Evolutionary conservation across 2,113 vertebrate species (phyloP).

Genomic region (Pelvicachromis taeniatus): DNA sequence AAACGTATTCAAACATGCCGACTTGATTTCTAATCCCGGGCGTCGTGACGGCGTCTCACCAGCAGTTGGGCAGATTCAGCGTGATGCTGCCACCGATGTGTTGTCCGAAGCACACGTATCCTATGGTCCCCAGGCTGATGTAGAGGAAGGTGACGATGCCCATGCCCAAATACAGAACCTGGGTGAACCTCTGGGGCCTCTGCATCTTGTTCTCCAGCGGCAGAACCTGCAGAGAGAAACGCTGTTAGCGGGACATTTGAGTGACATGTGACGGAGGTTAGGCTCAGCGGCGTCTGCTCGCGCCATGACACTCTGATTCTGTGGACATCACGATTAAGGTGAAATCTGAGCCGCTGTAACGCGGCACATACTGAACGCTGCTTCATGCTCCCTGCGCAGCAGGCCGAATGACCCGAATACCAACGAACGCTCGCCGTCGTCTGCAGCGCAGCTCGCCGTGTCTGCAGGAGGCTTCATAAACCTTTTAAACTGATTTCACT

Average conservation of each 20-base stretch:
- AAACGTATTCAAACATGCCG: neutral
- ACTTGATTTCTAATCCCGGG: neutral
- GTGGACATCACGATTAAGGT: neutral
- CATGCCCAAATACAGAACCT: conserved; percentile 89
- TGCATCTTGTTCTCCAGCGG: conserved; percentile 98
- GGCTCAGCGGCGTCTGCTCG: neutral
- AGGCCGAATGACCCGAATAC: neutral
- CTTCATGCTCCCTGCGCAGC: neutral
- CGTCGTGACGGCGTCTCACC: conserved; percentile 69
- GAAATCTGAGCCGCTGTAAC: neutral
- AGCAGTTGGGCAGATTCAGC: conserved; percentile 93
- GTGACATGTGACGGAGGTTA: neutral
- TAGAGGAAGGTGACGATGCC: conserved; percentile 82
- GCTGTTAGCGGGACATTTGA: neutral
- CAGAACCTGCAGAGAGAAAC: conserved; percentile 77
- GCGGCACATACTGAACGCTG: neutral
- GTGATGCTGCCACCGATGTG: conserved; percentile 86
- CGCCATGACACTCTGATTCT: neutral
- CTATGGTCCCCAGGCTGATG: conserved; percentile 85
- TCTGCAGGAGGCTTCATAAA: too few relatives aligned
- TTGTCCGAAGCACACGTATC: conserved; percentile 86
- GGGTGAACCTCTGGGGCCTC: conserved; percentile 78
- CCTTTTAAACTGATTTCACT: neutral
- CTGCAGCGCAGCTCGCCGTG: neutral
- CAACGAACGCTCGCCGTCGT: neutral